Percentiles rank a stretch among this genome's conserved stretches.
Evolutionary conservation across 2,113 vertebrate species (phyloP).

Genomic region (Petromus typicus): DNA sequence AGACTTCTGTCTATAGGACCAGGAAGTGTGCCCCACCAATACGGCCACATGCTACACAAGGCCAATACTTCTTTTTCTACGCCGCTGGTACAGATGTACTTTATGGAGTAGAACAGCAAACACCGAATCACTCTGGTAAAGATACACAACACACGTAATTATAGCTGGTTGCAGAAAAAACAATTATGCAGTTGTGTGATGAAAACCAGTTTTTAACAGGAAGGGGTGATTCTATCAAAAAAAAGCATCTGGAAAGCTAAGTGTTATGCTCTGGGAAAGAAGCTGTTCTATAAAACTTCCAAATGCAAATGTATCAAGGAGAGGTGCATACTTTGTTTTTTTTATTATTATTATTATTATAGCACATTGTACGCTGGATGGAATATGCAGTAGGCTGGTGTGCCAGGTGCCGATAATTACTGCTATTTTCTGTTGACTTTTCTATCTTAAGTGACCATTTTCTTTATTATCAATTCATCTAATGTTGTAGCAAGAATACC

Average conservation of each 20-base stretch:
- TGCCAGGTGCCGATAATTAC: constrained; percentile 58
- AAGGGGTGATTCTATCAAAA: constrained; percentile 48
- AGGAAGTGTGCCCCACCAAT: constrained; percentile 38
- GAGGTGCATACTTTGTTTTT: constrained; percentile 36
- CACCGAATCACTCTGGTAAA: constrained; percentile 68
- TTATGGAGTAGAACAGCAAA: constrained; percentile 71
- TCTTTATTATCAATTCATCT: constrained; percentile 66
- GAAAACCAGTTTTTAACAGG: constrained; percentile 78
- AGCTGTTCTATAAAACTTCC: constrained; percentile 57
- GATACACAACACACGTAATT: constrained; percentile 73
- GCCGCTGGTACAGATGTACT: constrained; percentile 60
- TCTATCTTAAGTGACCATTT: constrained; percentile 68
- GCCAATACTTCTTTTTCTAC: constrained; percentile 71
- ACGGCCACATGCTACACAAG: constrained; percentile 67
- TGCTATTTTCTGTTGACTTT: constrained; percentile 71
- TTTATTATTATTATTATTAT: too few species aligned
- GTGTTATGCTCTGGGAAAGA: constrained; percentile 65
- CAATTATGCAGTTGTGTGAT: constrained; percentile 68
- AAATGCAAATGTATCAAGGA: constrained; percentile 25
- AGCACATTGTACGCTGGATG: background rate
- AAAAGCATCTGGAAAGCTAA: constrained; percentile 33
- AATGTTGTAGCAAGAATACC: constrained; percentile 72
- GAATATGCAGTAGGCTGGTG: background rate
- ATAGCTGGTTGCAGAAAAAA: constrained; percentile 66
- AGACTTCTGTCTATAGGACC: constrained; percentile 71